Evolutionary conservation across 1,140 invertebrate species (phyloP), one percentile per base, ranked within the genome.

Genomic region (Belonocnema kinseyi): DNA sequence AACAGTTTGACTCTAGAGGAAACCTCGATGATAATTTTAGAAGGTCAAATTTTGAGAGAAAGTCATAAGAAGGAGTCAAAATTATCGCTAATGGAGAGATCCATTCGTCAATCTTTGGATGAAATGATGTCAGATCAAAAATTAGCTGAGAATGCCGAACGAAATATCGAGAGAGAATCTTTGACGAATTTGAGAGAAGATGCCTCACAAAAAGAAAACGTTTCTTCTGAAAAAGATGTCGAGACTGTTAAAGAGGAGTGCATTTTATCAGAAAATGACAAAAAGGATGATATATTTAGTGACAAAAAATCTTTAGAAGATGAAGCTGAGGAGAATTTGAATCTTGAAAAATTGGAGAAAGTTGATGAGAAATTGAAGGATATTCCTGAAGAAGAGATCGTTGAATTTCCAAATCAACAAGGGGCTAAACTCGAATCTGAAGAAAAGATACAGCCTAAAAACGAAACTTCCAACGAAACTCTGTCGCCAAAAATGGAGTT

Each of bases 1-100:
- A 76, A 76, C 0, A 85, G 84, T 81, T 86, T 88, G 72, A 85
- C 83, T 14, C 77, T 87, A 6, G 89, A 90, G 52, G 85, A 90
- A 73, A 87, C 86, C 21, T 85, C 89, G 1, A 87, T 86, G 75
- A 86, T 88, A 0, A 79, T 85, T 72, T 66, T 83, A 6, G 52
- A 77, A 14, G 81, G 61, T 26, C 79, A 81, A 54, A 14, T 77
- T 10, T 12, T 53, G 3, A n/a, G n/a, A n/a, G 17, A 26, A 13
- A 19, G 6, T 50, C 16, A 79, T 46, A 73, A 61, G 17, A 56
- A 71, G 53, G 78, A 83, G 66, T 85, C 81, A 0, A 84, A 74
- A 53, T 50, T 85, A 3, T 83, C 82, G 5, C 77, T 83, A 58
- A 82, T 86, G 75, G 83, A 84, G 74, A 58, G 76, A 3, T 82